Base-by-base conservation (phyloP, 2,797 vertebrate genomes). In the Leptoclinus maculatus region DNA sequence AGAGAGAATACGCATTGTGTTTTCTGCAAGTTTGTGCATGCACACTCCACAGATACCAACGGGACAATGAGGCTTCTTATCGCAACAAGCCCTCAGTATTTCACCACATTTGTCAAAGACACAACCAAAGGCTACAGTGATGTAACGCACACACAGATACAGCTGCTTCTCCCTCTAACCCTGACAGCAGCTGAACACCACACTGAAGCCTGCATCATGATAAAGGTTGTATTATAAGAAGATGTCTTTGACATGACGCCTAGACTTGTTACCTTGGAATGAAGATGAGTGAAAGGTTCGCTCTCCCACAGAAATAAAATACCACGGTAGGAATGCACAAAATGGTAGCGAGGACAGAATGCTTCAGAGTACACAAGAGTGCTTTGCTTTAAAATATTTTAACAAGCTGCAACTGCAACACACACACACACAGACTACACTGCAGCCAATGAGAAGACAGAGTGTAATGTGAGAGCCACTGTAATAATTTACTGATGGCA, bases 51-150 rank as follows among this genome's bases (percentile, higher is more conserved):
- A 80, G 69, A 88, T 43, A 83, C 54, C 59, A 51, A 11, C 1
- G 1, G 41, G 51, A 90, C 87, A 78, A 90, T 68, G 69, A 79
- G n/a, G 36, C 63, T 41, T 63, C 63, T 80, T 82, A 87, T 88
- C 53, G 21, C 63, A 80, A 86, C 83, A 79, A 79, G 79, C 69
- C 51, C 54, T 72, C 71, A 21, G 54, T 70, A 57, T 89, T 85
- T 87, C 56, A 73, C 70, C 77, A 79, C 47, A 59, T 34, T 34
- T 60, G 38, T 81, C 39, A 51, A 53, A 83, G 78, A 80, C 66
- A 66, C 64, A 84, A 88, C 81, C 71, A 60, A 73, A 65, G 70
- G 65, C 76, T 76, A 13, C 45, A 63, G 68, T 82, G 77, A 88
- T 78, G 80, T 71, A 80, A 83, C 63, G 13, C 71, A 53, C 71